These are phyloP conservation scores for Aleiodes leptofemur DNA, from an alignment of 2,888 invertebrate species.

Conservation along the genomic window DNA sequence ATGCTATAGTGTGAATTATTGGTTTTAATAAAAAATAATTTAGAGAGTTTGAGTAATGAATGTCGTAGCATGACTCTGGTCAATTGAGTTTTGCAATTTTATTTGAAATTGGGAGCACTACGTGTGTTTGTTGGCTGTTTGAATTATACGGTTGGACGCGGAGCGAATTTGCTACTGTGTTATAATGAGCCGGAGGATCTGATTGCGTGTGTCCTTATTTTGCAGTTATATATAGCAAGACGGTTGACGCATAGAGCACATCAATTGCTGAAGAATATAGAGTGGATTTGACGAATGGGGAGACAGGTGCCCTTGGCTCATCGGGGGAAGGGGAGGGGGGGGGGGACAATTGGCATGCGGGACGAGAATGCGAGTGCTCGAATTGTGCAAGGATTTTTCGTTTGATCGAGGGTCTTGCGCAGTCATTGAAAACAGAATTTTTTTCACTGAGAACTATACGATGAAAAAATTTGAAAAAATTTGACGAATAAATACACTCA, in stretches of 20 bases:
- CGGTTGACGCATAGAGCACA: slow-evolving; percentile 15
- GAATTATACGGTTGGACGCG: slow-evolving; percentile 64
- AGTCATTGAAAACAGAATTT: too few relatives aligned
- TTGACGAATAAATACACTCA: too few relatives aligned
- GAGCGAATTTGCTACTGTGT: slow-evolving; percentile 41
- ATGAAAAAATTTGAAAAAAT: too few relatives aligned
- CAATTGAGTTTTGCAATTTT: slow-evolving; percentile 19
- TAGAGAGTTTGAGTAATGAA: background rate
- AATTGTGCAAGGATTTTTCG: slow-evolving; percentile 50
- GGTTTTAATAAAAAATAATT: background rate
- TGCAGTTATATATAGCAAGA: slow-evolving; percentile 5
- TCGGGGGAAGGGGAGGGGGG: slow-evolving; percentile 56
- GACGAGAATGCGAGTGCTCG: slow-evolving; percentile 53
- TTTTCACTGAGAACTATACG: too few relatives aligned
- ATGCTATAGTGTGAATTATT: background rate
- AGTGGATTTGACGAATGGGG: slow-evolving; percentile 11
- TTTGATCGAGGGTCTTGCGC: background rate
- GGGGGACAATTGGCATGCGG: slow-evolving; percentile 61
- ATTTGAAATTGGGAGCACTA: slow-evolving; percentile 7
- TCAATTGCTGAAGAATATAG: slow-evolving; percentile 16
- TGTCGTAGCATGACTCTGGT: slow-evolving; percentile 20
- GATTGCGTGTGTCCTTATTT: slow-evolving; percentile 22
- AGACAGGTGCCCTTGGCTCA: slow-evolving; percentile 58
- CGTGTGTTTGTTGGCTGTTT: background rate
- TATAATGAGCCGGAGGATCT: slow-evolving; percentile 40